Conservation (phyloP, 2,113 vertebrate species). For the Clarias magur region DNA sequence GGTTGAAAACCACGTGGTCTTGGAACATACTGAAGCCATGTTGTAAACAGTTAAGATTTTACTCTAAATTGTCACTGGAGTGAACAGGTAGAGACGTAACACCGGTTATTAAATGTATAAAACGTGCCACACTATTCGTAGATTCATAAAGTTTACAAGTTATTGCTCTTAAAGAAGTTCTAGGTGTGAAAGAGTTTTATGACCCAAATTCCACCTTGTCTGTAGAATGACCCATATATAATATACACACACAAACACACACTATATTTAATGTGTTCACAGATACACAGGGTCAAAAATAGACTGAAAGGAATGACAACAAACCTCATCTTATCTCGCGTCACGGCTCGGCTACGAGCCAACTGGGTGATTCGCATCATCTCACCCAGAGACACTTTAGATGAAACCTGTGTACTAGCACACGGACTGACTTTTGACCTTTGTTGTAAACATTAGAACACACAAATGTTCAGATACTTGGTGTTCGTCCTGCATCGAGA, state of each 20-base stretch:
- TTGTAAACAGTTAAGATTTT: too few relatives aligned
- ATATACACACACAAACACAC: neutral
- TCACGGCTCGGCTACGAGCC: neutral
- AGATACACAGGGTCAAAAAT: neutral
- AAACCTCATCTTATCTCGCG: neutral
- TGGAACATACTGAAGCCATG: too few relatives aligned
- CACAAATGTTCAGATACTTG: neutral
- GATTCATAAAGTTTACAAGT: too few relatives aligned
- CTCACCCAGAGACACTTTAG: neutral
- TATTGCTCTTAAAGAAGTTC: too few relatives aligned
- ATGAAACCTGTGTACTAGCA: neutral
- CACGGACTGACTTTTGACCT: constrained; percentile 38
- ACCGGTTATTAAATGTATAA: too few relatives aligned
- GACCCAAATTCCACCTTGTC: too few relatives aligned
- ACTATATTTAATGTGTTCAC: neutral
- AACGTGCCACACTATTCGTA: too few relatives aligned
- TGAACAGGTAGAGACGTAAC: too few relatives aligned
- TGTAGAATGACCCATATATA: too few relatives aligned
- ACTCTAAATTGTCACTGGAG: too few relatives aligned
- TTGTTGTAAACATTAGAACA: constrained; percentile 16
- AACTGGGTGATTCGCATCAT: neutral
- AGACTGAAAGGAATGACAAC: neutral
- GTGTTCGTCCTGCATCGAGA: neutral
- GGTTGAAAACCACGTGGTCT: too few relatives aligned
- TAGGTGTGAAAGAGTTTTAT: too few relatives aligned